Evolutionary conservation across 2,113 vertebrate genomes (phyloP), one percentile per base, ranked within the genome.

Genomic region (Ciconia stormi): DNA sequence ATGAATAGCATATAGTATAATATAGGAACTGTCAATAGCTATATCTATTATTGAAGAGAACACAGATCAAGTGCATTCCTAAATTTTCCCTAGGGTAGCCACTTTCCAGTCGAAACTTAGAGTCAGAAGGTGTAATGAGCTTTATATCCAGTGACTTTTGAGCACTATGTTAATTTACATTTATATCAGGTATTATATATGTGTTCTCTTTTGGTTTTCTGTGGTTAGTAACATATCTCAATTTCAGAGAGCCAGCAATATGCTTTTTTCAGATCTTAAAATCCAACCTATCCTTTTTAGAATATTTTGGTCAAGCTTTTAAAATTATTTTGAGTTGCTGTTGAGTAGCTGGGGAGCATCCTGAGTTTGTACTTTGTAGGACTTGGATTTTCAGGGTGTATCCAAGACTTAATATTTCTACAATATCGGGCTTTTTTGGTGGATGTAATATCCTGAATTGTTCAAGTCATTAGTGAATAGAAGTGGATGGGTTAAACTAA

Each of bases 381-480:
- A 46, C 52, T 90, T 90, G 53, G 49, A 74, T 89, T 61, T 67
- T 88, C 29, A 47, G 47, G 32, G 11, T 63, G 18, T 56, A 71
- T 74, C 11, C 17, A 42, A 46, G 20, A 73, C 83, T 56, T 82
- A 55, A 50, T 44, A 50, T 87, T 83, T 74, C 30, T 67, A 34
- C 40, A 34, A 19, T 70, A 29, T 29, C 29, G 58, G 15, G 4
- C 0, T 8, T 59, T 81, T 82, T 71, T 26, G 7, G 16, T 78
- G n/a, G 7, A 29, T 73, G 27, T 76, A 91, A 63, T 84, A 86
- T 42, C 53, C 42, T 58, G 58, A 63, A 73, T 93, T 82, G 44
- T 92, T 96, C 49, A 82, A 88, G 38, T 91, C 50, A 84, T 30
- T 93, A 77, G 46, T 42, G 50, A 96, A 77, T 63, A 83, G 44